Conservation (phyloP, 2,888 invertebrate species). For the Aspidiotus rigidus region DNA sequence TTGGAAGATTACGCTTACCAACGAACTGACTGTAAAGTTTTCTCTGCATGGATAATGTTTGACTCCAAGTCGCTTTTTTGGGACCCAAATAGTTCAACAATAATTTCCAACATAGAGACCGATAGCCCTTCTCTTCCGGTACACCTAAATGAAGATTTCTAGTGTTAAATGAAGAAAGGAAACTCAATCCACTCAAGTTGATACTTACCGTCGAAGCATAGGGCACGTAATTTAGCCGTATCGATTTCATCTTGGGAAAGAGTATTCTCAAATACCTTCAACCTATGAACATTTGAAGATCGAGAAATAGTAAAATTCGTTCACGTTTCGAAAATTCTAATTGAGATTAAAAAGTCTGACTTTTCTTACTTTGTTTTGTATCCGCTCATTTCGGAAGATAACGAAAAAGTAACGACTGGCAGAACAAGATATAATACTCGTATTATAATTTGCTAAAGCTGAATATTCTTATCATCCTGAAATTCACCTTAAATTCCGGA, state of each 20-base stretch:
- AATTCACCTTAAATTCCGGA: too few relatives aligned
- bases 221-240: slow-evolving; percentile 54
- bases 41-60: slow-evolving; percentile 63
- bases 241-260: slow-evolving; percentile 63
- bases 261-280: slow-evolving; percentile 69
- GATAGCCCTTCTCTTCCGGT: slow-evolving; percentile 73
- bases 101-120: slow-evolving; percentile 81
- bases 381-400: neutral
- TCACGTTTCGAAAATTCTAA: too few relatives aligned
- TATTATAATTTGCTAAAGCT: too few relatives aligned
- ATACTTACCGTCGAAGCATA: slow-evolving; percentile 69
- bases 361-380: slow-evolving; percentile 1
- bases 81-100: slow-evolving; percentile 74
- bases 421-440: too few relatives aligned
- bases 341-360: neutral
- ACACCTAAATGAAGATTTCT: slow-evolving; percentile 53
- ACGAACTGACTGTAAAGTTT: slow-evolving; percentile 72
- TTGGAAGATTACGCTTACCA: slow-evolving; percentile 46
- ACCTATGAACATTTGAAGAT: slow-evolving; percentile 47
- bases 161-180: neutral
- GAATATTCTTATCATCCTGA: too few relatives aligned
- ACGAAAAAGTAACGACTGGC: too few relatives aligned
- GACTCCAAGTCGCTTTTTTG: slow-evolving; percentile 57
- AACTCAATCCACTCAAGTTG: neutral
- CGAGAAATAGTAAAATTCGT: neutral